Evolutionary conservation across 2,113 vertebrate species (phyloP), one percentile per base, ranked within the genome.

Genomic region (Ophiodon elongatus): DNA sequence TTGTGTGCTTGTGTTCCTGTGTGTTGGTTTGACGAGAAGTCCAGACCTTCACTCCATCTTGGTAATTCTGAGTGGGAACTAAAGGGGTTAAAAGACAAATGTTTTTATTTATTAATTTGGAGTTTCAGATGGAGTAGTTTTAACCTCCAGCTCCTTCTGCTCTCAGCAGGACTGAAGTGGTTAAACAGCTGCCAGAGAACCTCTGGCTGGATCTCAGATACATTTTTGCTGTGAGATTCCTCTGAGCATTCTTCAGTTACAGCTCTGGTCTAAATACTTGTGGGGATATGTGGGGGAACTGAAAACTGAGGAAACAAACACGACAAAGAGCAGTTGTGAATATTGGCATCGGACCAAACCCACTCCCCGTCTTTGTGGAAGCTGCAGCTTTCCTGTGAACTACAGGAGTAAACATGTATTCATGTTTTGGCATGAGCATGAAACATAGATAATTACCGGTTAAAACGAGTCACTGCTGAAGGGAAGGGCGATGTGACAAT

Each of bases 101-200:
- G 5, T 69, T 39, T 67, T 41, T n/a, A 25, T 43, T 14, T 37
- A 45, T 21, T 62, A 15, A 1, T 19, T 60, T 79, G 39, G 52
- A n/a, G 27, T 19, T 8, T 63, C n/a, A 33, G 19, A 47, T 63
- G 0, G 29, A 31, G 37, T 39, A 1, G 11, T 64, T 73, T 62
- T 45, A 19, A 25, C n/a, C n/a, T n/a, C n/a, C n/a, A n/a, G n/a
- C n/a, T n/a, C n/a, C 59, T 25, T n/a, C 52, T 72, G 33, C 76
- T 73, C 69, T 83, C 78, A 82, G 85, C 72, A 65, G 71, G 72
- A 57, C 54, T 56, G 33, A 74, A 75, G 11, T 5, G 15, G 39
- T 76, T 35, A 54, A 69, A 86, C 72, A 41, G 71, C 80, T 77
- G 74, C 73, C 84, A 81, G 57, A 72, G 66, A 23, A 29, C 15